Percentiles rank a stretch among this genome's conserved stretches.
Conservation (phyloP, 2,888 invertebrate species). For the Pterostichus madidus region DNA sequence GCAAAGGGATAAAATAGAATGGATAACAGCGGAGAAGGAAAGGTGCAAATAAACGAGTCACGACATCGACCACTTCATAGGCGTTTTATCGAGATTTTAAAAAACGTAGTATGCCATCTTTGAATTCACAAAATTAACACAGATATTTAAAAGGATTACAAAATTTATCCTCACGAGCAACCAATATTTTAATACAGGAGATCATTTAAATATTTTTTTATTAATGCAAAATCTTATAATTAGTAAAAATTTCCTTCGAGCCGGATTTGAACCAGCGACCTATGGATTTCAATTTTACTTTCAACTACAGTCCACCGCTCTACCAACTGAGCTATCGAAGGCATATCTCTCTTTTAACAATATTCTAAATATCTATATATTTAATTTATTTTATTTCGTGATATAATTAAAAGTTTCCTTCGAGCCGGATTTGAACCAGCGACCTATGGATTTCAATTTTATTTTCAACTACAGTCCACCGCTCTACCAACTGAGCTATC, state of each 20-base stretch:
- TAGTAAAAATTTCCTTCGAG: conserved; percentile 79
- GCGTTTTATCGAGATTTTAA: conserved; percentile 5
- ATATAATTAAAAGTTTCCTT: too few relatives aligned
- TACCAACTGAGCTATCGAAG: conserved; percentile 76
- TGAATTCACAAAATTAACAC: background rate
- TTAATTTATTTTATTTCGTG: too few relatives aligned
- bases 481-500: too few relatives aligned
- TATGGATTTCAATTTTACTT: conserved; percentile 77
- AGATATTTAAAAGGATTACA: too few relatives aligned
- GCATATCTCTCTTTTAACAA: conserved; percentile 46
- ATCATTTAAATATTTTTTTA: too few relatives aligned
- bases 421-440: too few relatives aligned
- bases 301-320: conserved; percentile 75
- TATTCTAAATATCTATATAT: background rate
- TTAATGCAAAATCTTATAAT: too few relatives aligned
- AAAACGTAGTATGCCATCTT: background rate
- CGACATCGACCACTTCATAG: conserved; percentile 4
- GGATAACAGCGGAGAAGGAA: background rate
- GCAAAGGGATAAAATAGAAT: too few relatives aligned
- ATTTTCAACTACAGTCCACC: too few relatives aligned
- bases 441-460: too few relatives aligned
- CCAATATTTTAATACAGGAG: too few relatives aligned
- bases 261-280: conserved; percentile 84
- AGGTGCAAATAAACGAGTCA: conserved; percentile 14
- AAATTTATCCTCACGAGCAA: too few relatives aligned